These are phyloP conservation scores for Montipora sp. DNA, from an alignment of 64 coral and sea anemone species.

Conservation along the genomic window DNA sequence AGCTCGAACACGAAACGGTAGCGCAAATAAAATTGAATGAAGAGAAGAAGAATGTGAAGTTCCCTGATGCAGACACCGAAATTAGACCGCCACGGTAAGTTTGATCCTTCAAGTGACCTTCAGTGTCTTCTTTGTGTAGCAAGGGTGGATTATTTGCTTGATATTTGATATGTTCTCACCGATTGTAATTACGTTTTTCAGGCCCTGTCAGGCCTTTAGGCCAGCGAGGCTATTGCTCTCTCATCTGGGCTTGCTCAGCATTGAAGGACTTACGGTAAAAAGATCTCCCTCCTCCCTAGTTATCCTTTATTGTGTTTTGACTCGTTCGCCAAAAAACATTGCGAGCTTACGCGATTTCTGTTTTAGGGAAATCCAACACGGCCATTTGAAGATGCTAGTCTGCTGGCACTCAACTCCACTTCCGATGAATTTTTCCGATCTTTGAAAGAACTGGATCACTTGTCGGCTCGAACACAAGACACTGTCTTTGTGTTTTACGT, in stretches of 20 bases:
- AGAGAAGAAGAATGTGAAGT: slow-evolving; percentile 53
- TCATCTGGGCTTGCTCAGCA: slow-evolving; percentile 76
- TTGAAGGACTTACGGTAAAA: slow-evolving; percentile 82
- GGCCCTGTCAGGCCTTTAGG: slow-evolving; percentile 73
- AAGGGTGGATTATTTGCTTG: not conserved
- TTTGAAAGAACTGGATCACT: slow-evolving; percentile 69
- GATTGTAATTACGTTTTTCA: slow-evolving; percentile 6
- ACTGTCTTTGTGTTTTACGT: slow-evolving; percentile 95
- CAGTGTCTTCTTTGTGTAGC: not conserved
- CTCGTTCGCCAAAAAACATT: not conserved
- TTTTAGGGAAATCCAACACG: slow-evolving; percentile 71
- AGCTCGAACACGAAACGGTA: slow-evolving; percentile 82
- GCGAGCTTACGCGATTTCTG: not conserved
- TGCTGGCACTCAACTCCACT: slow-evolving; percentile 63
- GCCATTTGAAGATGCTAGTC: slow-evolving; percentile 72
- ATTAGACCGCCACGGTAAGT: slow-evolving; percentile 75
- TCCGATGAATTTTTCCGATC: slow-evolving; percentile 69
- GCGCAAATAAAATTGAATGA: slow-evolving; percentile 69
- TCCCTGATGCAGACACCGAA: slow-evolving; percentile 76
- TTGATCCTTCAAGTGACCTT: not conserved
- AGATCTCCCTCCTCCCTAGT: not conserved
- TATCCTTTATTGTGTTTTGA: not conserved
- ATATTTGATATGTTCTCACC: not conserved
- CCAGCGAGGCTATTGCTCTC: slow-evolving; percentile 80
- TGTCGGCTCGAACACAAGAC: slow-evolving; percentile 86